A percentile compares a stretch with the other conserved stretches of the same genome.
Evolutionary conservation across 1,140 invertebrate genomes (phyloP).

Genomic region (Frieseomelitta varia): DNA sequence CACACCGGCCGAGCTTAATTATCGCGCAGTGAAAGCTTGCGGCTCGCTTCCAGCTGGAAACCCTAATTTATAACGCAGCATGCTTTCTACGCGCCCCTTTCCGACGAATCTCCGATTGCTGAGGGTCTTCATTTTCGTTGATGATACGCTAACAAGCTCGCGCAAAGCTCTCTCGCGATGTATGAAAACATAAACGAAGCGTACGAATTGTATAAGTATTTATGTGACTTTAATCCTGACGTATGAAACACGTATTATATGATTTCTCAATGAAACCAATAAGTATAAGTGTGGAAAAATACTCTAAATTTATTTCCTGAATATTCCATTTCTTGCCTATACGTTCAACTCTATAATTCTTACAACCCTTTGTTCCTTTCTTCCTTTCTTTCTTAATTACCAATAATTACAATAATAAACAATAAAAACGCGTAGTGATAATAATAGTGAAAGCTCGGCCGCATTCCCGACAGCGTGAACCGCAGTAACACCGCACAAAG

Average conservation of each 20-base stretch:
- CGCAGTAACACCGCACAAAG: not conserved
- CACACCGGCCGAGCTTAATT: not conserved
- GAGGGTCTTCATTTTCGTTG: not conserved
- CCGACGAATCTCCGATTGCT: not conserved
- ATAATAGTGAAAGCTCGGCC: not conserved
- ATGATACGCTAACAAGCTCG: too few relatives aligned
- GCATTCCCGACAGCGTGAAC: not conserved
- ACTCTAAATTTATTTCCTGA: too few relatives aligned
- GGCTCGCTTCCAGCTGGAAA: not conserved
- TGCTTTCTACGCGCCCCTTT: too few relatives aligned
- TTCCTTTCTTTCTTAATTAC: not conserved
- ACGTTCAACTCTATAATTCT: not conserved
- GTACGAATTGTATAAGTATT: too few relatives aligned
- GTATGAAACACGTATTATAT: not conserved
- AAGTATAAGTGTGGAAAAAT: too few relatives aligned
- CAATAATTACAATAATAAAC: too few relatives aligned
- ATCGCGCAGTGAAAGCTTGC: not conserved
- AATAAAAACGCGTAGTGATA: not conserved
- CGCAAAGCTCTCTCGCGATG: not conserved
- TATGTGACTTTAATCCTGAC: not conserved
- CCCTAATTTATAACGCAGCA: constrained; percentile 10
- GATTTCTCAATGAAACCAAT: too few relatives aligned
- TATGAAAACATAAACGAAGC: not conserved
- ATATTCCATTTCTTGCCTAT: not conserved
- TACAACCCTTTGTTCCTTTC: not conserved